Conservation (phyloP, 2,113 vertebrate genomes). For the Periophthalmus modestus region DNA sequence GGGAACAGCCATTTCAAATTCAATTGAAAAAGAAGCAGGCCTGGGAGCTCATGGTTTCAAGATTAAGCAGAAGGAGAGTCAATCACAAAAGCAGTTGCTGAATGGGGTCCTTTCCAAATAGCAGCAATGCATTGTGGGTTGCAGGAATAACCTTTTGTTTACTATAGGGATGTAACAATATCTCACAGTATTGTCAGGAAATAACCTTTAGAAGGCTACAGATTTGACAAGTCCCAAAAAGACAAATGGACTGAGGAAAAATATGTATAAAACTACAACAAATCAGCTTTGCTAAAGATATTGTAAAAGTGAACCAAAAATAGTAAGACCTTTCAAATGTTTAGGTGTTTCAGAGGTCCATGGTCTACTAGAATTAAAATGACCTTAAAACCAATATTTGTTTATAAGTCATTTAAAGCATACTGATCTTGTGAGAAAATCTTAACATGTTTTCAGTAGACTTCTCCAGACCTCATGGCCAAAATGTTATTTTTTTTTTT, state of each 20-base stretch:
- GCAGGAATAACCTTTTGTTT: conserved; percentile 37
- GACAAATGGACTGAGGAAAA: too few species aligned
- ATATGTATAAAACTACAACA: too few species aligned
- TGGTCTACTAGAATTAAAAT: background rate
- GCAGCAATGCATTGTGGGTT: conserved; percentile 39
- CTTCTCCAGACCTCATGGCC: conserved; percentile 52
- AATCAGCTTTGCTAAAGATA: too few species aligned
- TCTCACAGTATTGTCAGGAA: too few species aligned
- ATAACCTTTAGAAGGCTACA: too few species aligned
- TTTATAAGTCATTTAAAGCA: conserved; percentile 16
- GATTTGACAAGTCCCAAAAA: too few species aligned
- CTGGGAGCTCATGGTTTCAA: conserved; percentile 54
- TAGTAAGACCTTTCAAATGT: too few species aligned
- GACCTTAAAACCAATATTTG: conserved; percentile 4
- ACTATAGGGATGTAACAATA: too few species aligned
- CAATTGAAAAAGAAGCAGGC: conserved; percentile 53
- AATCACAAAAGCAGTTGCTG: conserved; percentile 40
- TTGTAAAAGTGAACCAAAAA: too few species aligned
- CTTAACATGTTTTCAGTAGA: conserved; percentile 39
- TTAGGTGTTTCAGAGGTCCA: conserved; percentile 20
- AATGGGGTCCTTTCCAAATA: conserved; percentile 48
- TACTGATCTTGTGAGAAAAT: conserved; percentile 36
- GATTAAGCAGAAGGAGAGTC: conserved; percentile 36
- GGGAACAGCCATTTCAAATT: conserved; percentile 46
- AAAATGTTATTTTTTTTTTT: conserved; percentile 36